These are phyloP conservation scores for Argynnis bischoffii DNA, from an alignment of 2,888 invertebrate species.

Conservation along the genomic window DNA sequence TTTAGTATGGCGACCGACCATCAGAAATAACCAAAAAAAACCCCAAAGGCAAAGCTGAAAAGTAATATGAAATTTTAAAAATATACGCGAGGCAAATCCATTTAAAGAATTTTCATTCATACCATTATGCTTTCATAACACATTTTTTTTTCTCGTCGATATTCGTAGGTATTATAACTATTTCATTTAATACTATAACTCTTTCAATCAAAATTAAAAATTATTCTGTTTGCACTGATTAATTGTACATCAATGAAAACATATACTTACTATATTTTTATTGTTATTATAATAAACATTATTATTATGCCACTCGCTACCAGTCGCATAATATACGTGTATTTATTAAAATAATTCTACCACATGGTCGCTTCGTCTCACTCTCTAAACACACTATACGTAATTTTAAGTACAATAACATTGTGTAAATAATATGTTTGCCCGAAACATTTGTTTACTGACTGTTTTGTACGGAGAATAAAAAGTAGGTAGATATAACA, in stretches of 20 bases:
- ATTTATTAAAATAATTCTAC: too few species aligned
- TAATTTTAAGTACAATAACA: conserved; percentile 16
- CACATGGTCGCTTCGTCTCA: conserved; percentile 17
- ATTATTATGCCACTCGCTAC: too few species aligned
- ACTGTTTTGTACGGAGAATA: conserved; percentile 24
- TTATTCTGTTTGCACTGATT: too few species aligned
- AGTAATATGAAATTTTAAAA: conserved; percentile 8
- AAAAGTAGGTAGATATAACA: conserved; percentile 14
- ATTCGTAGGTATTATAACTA: background rate
- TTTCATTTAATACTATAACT: too few species aligned
- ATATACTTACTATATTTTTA: too few species aligned
- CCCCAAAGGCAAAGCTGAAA: background rate
- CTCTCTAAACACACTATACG: conserved; percentile 26
- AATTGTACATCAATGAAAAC: too few species aligned
- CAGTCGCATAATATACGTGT: too few species aligned
- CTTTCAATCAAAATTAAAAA: too few species aligned
- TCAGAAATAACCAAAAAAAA: background rate
- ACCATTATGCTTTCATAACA: conserved; percentile 11
- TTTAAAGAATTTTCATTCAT: background rate
- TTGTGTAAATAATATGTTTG: conserved; percentile 19
- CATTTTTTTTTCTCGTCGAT: conserved; percentile 2
- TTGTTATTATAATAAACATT: too few species aligned
- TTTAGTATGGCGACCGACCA: too few species aligned
- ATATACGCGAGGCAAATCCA: conserved; percentile 7
- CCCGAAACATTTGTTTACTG: conserved; percentile 20